A percentile compares a stretch with the other conserved stretches of the same genome.
These are phyloP conservation scores for Scylla paramamosain DNA, from an alignment of 1,140 invertebrate species.

Conservation along the genomic window DNA sequence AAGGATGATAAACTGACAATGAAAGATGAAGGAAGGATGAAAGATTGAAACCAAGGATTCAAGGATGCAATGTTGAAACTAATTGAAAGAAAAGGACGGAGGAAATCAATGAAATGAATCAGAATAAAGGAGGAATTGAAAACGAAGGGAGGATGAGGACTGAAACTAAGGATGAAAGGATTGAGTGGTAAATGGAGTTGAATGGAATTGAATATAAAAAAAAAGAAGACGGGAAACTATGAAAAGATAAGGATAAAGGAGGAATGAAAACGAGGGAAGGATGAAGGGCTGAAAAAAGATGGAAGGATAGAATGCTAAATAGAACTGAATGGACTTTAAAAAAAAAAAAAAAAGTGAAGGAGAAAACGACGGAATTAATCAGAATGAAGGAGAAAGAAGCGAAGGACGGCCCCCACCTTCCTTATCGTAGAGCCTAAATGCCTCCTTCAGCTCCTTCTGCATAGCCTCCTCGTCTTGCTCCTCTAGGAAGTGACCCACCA, in stretches of 20 bases:
- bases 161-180: not conserved
- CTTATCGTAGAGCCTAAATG: constrained; percentile 44
- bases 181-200: not conserved
- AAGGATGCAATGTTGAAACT: not conserved
- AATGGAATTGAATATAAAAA: not conserved
- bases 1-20: not conserved
- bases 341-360: not conserved
- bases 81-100: not conserved
- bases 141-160: not conserved
- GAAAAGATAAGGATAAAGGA: not conserved
- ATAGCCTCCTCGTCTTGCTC: constrained; percentile 52
- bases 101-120: not conserved
- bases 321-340: not conserved
- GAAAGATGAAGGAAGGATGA: not conserved
- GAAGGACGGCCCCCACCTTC: not conserved
- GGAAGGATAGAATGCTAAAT: not conserved
- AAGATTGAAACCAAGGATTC: not conserved
- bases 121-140: not conserved
- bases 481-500: constrained; percentile 46
- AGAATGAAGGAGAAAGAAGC: not conserved
- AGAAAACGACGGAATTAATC: not conserved
- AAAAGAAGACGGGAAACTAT: not conserved
- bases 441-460: constrained; percentile 53
- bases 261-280: not conserved
- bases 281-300: not conserved